Conservation (phyloP, 2,888 invertebrate genomes). For the Epiblema foenella region DNA sequence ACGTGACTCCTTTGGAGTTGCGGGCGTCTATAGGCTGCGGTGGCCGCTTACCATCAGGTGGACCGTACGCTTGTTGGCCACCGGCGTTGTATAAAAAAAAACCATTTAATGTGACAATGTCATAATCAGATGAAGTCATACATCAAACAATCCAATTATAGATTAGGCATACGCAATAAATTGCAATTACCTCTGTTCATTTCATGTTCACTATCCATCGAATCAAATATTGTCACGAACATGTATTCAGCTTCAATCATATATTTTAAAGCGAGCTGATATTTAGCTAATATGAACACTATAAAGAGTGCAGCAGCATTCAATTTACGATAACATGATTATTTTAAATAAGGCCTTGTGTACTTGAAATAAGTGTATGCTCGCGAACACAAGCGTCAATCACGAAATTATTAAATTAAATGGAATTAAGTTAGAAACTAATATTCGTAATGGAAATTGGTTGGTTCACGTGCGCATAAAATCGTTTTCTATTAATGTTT, state of each 20-base stretch:
- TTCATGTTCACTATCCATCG: neutral
- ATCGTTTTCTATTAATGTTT: too few species aligned
- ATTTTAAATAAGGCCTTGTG: neutral
- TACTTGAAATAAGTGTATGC: neutral
- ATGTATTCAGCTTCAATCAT: neutral
- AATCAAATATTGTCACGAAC: neutral
- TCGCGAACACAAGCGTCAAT: neutral
- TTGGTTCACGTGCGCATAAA: too few species aligned
- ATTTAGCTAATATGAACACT: neutral
- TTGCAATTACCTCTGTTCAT: neutral
- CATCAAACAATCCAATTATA: neutral
- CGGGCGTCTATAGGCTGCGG: too few species aligned
- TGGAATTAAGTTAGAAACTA: neutral
- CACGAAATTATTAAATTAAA: neutral
- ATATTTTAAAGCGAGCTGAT: neutral
- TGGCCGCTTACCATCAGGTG: too few species aligned
- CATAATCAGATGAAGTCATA: too few species aligned
- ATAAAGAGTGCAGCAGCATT: neutral
- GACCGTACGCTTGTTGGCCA: too few species aligned
- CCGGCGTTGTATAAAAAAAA: too few species aligned
- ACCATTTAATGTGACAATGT: too few species aligned
- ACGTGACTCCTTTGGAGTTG: too few species aligned
- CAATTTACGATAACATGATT: neutral
- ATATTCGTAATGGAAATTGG: too few species aligned
- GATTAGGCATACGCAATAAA: neutral